Conservation (phyloP, 2,888 invertebrate species). For the Odontomyia ornata region DNA sequence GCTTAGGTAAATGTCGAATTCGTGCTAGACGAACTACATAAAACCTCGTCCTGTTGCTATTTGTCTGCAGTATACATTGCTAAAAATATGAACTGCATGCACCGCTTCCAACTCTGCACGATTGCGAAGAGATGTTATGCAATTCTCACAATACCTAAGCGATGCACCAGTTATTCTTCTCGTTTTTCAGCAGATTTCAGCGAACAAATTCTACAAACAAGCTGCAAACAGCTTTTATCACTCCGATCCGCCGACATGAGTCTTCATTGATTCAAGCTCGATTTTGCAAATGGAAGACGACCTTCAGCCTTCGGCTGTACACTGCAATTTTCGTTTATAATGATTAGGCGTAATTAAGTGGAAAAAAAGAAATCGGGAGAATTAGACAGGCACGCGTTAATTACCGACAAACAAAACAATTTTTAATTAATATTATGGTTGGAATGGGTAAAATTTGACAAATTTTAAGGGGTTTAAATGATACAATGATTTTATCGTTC, state of each 20-base stretch:
- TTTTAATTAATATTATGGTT: too few species aligned
- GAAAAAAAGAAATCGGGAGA: too few species aligned
- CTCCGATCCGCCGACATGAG: too few species aligned
- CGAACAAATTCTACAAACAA: slow-evolving; percentile 2
- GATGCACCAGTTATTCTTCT: background rate
- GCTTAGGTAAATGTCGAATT: slow-evolving; percentile 33
- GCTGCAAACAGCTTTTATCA: slow-evolving; percentile 9
- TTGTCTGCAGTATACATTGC: background rate
- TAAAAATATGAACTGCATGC: background rate
- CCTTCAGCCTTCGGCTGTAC: slow-evolving; percentile 24
- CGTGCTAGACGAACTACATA: slow-evolving; percentile 23
- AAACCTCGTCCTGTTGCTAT: background rate
- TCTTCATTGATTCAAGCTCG: too few species aligned
- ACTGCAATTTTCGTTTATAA: too few species aligned
- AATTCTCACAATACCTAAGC: background rate
- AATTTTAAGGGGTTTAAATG: too few species aligned
- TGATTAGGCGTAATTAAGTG: too few species aligned
- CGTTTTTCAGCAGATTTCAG: background rate
- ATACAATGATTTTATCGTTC: too few species aligned
- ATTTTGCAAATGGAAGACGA: slow-evolving; percentile 32
- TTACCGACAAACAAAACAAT: too few species aligned
- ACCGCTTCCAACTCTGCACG: background rate
- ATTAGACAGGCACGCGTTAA: too few species aligned
- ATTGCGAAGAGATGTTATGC: slow-evolving; percentile 1
- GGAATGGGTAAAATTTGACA: too few species aligned